phyloP scores from a whole-genome alignment of 2,113 vertebrate genomes.

The Dromiciops gliroides region DNA sequence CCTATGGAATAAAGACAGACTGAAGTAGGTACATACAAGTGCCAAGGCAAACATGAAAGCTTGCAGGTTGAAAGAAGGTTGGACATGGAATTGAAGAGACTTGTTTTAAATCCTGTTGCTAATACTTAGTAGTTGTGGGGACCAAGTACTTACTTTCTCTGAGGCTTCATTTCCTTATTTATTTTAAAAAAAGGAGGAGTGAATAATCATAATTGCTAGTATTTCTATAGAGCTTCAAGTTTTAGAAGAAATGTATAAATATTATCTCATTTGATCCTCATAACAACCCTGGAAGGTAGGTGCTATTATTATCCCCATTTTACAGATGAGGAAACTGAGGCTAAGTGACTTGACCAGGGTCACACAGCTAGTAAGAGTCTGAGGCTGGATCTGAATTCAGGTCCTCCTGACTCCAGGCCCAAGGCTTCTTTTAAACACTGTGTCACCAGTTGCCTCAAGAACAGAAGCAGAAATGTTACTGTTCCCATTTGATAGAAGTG shows the following conservation, averaged over 20 bases:
- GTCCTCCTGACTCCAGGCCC: neutral
- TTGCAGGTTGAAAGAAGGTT: neutral
- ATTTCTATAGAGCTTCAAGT: neutral
- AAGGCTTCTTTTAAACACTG: neutral
- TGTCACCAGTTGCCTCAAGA: neutral
- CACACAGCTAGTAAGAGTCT: neutral
- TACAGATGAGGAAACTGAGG: neutral
- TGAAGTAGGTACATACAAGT: accelerated
- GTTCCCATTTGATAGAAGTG: neutral
- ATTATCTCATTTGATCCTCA: too few species aligned
- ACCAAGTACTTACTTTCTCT: neutral
- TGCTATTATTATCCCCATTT: neutral
- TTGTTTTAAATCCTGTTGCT: neutral
- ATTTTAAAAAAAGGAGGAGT: neutral
- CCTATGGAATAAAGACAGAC: accelerated
- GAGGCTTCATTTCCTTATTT: neutral
- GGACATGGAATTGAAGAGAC: neutral
- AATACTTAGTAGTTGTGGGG: neutral
- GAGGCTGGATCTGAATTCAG: neutral
- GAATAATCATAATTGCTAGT: neutral
- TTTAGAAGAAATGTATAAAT: neutral
- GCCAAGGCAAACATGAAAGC: neutral
- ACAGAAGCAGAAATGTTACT: neutral
- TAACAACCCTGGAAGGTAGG: too few species aligned
- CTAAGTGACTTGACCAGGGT: neutral